A percentile compares a stretch with the other conserved stretches of the same genome.
Conservation (phyloP, 2,797 vertebrate species). For the Rhynchotus rufescens region DNA sequence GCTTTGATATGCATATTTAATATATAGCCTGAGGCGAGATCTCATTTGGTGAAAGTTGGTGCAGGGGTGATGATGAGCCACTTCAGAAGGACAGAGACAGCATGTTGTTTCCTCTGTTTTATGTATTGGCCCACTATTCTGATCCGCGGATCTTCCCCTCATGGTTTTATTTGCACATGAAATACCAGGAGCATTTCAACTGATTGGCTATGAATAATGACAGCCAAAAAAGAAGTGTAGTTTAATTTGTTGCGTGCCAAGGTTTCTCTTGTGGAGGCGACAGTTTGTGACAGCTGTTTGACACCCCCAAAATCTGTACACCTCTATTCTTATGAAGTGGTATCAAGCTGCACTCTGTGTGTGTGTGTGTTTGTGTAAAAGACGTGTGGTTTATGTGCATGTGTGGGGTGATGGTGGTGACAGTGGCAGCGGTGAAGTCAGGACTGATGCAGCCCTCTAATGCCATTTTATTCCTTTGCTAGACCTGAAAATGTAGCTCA, state of each 20-base stretch:
- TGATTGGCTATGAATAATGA: constrained; percentile 90
- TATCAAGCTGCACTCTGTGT: constrained; percentile 59
- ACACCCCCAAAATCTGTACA: constrained; percentile 80
- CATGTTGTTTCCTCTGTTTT: constrained; percentile 83
- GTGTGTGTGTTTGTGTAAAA: not conserved
- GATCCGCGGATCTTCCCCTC: constrained; percentile 77
- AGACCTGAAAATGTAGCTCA: constrained; percentile 30
- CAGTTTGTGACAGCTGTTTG: constrained; percentile 84
- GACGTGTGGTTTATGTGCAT: not conserved
- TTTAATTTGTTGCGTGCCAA: constrained; percentile 82
- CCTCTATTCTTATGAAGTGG: constrained; percentile 78
- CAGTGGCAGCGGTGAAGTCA: constrained; percentile 15
- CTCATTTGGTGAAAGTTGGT: constrained; percentile 94
- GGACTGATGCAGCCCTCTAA: constrained; percentile 17
- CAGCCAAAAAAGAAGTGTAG: constrained; percentile 83
- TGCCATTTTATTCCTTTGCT: constrained; percentile 24
- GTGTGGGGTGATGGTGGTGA: not conserved
- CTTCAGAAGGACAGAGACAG: constrained; percentile 89
- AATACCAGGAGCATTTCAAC: constrained; percentile 87
- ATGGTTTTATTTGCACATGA: constrained; percentile 92
- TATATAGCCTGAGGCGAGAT: constrained; percentile 91
- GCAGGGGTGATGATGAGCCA: constrained; percentile 91
- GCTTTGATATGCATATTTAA: constrained; percentile 99
- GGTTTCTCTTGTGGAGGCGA: constrained; percentile 84
- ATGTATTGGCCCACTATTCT: constrained; percentile 81